Base-by-base conservation (phyloP, 2,888 invertebrate genomes). In the Azorinus chamasolen region DNA sequence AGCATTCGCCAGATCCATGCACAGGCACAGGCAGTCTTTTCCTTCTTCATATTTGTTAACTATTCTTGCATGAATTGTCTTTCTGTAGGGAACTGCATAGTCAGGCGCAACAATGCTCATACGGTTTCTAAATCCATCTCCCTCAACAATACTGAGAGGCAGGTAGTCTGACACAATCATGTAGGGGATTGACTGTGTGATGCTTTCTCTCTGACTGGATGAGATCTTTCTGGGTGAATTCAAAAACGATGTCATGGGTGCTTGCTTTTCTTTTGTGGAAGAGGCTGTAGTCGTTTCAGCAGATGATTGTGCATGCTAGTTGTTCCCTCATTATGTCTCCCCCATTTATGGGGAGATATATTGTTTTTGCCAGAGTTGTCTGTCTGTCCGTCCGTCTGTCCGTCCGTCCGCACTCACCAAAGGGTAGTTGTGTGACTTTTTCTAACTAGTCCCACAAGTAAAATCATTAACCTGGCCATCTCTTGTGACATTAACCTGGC, bases 71-170 rank as follows among this genome's bases (percentile, higher is more conserved):
- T 22, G 18, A 22, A 46, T 46, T n/a, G 46, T 46, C 46, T 20
- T 20, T 18, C 46, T 6, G 20, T 20, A 46, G 20, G 8, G 46
- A 46, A 46, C 20, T n/a, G 16, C 46, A 16, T 46, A 46, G 46
- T 46, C 46, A 20, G 46, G 46, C 18, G 46, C 46, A 46, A 46
- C 46, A 46, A 46, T 50, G n/a, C n/a, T n/a, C n/a, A n/a, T n/a
- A n/a, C n/a, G n/a, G n/a, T n/a, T n/a, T n/a, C n/a, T n/a, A n/a
- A n/a, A n/a, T n/a, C n/a, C n/a, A n/a, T n/a, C n/a, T n/a, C n/a
- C n/a, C n/a, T 50, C 50, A 24, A 50, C 50, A 20, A 50, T 6
- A 14, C 24, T 50, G 18, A 50, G 50, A 2, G 50, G 50, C 24
- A 50, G 24, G 14, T 50, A 50, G 22, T 50, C 50, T 4, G 2